Conservation (phyloP, 1,140 invertebrate species). For the Macrobrachium nipponense region DNA sequence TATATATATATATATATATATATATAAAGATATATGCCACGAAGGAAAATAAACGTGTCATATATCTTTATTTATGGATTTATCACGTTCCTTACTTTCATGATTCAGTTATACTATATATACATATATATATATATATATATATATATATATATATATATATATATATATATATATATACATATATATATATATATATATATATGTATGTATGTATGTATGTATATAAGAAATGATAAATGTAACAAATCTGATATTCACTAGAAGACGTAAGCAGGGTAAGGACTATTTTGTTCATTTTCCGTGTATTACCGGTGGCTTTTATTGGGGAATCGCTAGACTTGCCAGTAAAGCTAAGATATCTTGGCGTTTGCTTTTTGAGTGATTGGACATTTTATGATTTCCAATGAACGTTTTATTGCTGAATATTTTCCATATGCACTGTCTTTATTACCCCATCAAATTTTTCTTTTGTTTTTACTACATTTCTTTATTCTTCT, state of each 20-base stretch:
- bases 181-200: slow-evolving; percentile 7
- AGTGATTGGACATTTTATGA: no score
- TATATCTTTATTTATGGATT: no score
- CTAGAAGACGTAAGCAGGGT: slow-evolving; percentile 6
- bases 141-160: background rate
- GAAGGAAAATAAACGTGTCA: no score
- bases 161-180: background rate
- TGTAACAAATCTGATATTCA: background rate
- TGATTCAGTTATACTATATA: background rate
- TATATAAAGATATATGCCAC: no score
- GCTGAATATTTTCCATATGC: no score
- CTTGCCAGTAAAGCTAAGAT: no score
- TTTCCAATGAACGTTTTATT: no score
- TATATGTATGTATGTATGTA: slow-evolving; percentile 20
- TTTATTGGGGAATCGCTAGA: no score
- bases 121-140: background rate
- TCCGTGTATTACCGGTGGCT: background rate
- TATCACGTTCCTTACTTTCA: no score
- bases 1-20: no score
- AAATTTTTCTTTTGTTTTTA: background rate
- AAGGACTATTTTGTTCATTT: background rate
- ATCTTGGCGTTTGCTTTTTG: background rate
- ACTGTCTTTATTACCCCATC: no score
- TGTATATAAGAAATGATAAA: background rate
- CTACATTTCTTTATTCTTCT: background rate